Conservation (phyloP, 2,113 vertebrate genomes). For the Aegypius monachus region DNA sequence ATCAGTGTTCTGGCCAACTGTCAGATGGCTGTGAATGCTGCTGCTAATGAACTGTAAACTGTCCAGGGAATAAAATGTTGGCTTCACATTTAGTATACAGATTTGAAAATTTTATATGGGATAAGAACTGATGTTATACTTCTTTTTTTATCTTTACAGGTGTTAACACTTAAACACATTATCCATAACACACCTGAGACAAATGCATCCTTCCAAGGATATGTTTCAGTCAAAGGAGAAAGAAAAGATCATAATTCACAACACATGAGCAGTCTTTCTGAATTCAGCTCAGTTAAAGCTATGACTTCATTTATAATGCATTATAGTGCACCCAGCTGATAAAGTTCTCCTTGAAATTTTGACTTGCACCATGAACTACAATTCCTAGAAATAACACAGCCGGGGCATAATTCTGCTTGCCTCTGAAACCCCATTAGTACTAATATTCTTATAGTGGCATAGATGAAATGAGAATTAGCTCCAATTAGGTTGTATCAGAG, state of each 20-base stretch:
- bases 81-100: background rate
- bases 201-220: background rate
- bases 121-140: background rate
- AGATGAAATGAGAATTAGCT: background rate
- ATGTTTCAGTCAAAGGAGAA: background rate
- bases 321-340: background rate
- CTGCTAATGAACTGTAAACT: conserved; percentile 48
- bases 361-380: background rate
- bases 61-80: conserved; percentile 44
- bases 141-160: background rate
- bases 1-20: conserved; percentile 33
- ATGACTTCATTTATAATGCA: background rate
- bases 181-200: background rate
- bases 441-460: background rate
- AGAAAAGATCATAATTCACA: background rate
- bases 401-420: background rate
- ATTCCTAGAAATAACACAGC: background rate
- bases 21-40: conserved; percentile 40
- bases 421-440: background rate
- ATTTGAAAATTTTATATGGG: background rate
- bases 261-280: background rate
- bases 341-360: background rate
- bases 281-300: background rate
- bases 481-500: background rate
- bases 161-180: background rate